Percentiles rank a stretch among this genome's conserved stretches.
Conservation (phyloP, 2,888 invertebrate species). For the Ophion costatus region DNA sequence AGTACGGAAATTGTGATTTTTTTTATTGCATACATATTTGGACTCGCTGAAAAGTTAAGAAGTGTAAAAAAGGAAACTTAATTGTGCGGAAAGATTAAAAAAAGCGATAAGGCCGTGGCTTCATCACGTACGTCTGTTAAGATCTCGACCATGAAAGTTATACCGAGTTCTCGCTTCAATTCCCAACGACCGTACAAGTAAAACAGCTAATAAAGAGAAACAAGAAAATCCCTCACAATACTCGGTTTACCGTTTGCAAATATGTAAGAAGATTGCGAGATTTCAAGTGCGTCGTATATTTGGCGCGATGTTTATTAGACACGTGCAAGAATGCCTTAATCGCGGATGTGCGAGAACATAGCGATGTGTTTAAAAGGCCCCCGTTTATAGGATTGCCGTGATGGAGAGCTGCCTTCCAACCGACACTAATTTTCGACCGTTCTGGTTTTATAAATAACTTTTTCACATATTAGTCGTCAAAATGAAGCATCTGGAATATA, state of each 20-base stretch:
- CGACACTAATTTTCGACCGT: conserved; percentile 43
- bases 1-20: not conserved
- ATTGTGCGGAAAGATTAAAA: not conserved
- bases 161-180: conserved; percentile 11
- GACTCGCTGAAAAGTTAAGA: not conserved
- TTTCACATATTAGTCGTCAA: conserved; percentile 8
- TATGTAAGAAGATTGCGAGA: conserved; percentile 12
- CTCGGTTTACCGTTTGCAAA: not conserved
- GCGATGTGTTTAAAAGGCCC: not conserved
- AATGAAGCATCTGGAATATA: too few relatives aligned
- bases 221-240: not conserved
- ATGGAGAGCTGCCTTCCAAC: conserved; percentile 8
- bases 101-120: not conserved
- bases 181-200: conserved; percentile 32
- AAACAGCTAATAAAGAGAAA: conserved; percentile 9
- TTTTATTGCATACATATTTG: not conserved
- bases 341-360: not conserved
- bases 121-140: not conserved
- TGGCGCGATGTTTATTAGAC: conserved; percentile 41
- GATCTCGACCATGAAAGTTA: conserved; percentile 8
- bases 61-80: not conserved
- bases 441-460: conserved; percentile 25
- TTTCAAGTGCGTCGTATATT: conserved; percentile 38
- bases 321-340: conserved; percentile 41
- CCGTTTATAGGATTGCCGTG: not conserved